Percentiles rank a stretch among this genome's conserved stretches.
These are phyloP conservation scores for Trachythela sp. DNA, from an alignment of 64 coral and sea anemone genomes.

Conservation along the genomic window DNA sequence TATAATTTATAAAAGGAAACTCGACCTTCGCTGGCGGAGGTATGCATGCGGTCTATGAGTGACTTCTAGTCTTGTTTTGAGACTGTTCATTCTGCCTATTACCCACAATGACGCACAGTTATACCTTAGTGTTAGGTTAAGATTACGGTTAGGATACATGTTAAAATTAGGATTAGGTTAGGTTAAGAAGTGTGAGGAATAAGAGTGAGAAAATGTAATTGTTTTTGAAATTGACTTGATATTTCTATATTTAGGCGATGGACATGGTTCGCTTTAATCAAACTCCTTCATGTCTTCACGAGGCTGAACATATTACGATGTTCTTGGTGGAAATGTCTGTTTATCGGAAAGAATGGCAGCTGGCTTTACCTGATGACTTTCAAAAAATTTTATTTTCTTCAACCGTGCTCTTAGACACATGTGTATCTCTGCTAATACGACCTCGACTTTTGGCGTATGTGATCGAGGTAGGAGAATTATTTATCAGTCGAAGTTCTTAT, in stretches of 20 bases:
- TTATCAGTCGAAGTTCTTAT: no score
- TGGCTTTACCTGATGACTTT: slow-evolving; percentile 73
- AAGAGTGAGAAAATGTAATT: background rate
- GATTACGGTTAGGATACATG: no score
- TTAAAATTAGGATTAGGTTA: no score
- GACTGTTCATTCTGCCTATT: no score
- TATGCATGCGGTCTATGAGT: no score
- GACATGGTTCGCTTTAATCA: slow-evolving; percentile 59
- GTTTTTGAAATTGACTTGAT: background rate
- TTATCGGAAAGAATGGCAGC: slow-evolving; percentile 75
- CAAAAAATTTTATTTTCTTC: background rate
- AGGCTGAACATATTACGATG: slow-evolving; percentile 77
- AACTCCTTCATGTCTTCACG: slow-evolving; percentile 43
- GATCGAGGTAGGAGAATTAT: slow-evolving; percentile 60
- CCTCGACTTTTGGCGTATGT: slow-evolving; percentile 91
- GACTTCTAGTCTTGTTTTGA: no score
- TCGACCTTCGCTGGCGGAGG: no score
- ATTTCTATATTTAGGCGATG: slow-evolving; percentile 54
- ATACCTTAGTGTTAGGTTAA: no score
- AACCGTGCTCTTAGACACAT: slow-evolving; percentile 51
- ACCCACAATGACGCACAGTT: no score
- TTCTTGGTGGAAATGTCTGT: slow-evolving; percentile 76
- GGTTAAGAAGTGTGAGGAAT: no score
- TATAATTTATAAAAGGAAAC: no score
- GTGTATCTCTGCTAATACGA: slow-evolving; percentile 69